A percentile compares a stretch with the other conserved stretches of the same genome.
phyloP scores from a whole-genome alignment of 2,888 invertebrate genomes.

The Trachelus troglodyta region DNA sequence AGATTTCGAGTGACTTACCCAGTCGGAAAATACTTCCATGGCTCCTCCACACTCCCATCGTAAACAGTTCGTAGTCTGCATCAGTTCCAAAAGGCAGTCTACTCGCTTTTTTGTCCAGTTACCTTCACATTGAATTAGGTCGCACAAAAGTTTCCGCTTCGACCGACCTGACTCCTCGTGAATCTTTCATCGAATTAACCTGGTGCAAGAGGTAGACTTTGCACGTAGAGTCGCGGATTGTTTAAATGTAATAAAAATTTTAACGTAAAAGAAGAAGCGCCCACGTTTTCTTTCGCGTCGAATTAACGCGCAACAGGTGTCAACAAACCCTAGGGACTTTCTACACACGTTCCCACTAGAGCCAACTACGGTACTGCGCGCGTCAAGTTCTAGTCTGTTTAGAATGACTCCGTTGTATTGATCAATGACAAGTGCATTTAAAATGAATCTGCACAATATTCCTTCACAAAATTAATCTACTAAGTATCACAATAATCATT shows the following conservation, averaged over 20 bases:
- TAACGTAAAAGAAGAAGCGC: not conserved
- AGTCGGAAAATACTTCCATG: not conserved
- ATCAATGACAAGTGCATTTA: not conserved
- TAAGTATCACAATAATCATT: not conserved
- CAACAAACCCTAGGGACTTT: constrained; percentile 14
- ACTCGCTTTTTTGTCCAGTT: not conserved
- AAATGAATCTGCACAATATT: not conserved
- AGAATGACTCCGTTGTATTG: not conserved
- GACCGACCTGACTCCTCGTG: constrained; percentile 13
- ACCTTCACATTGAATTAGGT: not conserved
- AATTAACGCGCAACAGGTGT: constrained; percentile 60
- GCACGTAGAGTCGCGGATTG: not conserved
- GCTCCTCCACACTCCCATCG: not conserved
- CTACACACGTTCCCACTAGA: not conserved
- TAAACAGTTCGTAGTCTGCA: not conserved
- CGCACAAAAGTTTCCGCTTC: not conserved
- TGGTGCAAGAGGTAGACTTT: not conserved
- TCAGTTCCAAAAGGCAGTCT: not conserved
- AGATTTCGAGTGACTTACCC: not conserved
- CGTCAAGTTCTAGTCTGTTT: not conserved
- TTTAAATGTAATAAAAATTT: not conserved
- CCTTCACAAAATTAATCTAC: not conserved
- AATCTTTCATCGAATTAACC: constrained; percentile 32
- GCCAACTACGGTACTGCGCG: not conserved
- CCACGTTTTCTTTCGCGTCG: constrained; percentile 38